Conservation (phyloP, 2,113 vertebrate species). For the Protobothrops flavoviridis region DNA sequence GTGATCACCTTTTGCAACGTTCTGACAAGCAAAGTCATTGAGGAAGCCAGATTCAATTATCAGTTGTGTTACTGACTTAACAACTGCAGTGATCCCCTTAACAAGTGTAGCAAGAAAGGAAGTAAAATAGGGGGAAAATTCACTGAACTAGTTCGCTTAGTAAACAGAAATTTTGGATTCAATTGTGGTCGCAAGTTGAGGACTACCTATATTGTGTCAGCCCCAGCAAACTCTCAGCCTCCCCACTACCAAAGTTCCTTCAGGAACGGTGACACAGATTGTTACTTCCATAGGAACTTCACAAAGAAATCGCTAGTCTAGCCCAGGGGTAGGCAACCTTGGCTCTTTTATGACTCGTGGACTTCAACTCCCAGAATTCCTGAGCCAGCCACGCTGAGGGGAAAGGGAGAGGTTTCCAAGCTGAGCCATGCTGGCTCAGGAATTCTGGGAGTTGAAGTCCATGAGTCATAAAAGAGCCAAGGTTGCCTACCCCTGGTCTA, state of each 20-base stretch:
- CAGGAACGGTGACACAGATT: background rate
- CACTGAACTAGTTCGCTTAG: background rate
- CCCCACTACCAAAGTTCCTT: background rate
- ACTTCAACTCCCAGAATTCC: too few species aligned
- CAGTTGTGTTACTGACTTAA: background rate
- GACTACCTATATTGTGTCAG: background rate
- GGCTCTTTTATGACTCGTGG: too few species aligned
- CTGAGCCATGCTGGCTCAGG: too few species aligned
- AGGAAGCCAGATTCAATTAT: background rate
- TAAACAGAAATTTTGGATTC: background rate
- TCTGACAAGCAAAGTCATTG: background rate
- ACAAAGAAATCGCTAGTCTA: background rate
- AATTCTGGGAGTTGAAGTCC: too few species aligned
- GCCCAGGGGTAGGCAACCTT: too few species aligned
- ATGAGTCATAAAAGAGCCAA: too few species aligned
- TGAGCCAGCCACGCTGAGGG: too few species aligned
- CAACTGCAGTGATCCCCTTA: background rate
- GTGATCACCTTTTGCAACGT: background rate
- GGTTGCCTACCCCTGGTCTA: background rate
- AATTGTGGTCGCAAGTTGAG: background rate
- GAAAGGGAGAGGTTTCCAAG: too few species aligned
- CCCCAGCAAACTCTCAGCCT: background rate
- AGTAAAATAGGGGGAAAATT: background rate
- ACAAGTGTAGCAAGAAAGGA: background rate
- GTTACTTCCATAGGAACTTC: background rate